These are phyloP conservation scores for Laterallus jamaicensis DNA, from an alignment of 2,113 vertebrate genomes.

Conservation along the genomic window DNA sequence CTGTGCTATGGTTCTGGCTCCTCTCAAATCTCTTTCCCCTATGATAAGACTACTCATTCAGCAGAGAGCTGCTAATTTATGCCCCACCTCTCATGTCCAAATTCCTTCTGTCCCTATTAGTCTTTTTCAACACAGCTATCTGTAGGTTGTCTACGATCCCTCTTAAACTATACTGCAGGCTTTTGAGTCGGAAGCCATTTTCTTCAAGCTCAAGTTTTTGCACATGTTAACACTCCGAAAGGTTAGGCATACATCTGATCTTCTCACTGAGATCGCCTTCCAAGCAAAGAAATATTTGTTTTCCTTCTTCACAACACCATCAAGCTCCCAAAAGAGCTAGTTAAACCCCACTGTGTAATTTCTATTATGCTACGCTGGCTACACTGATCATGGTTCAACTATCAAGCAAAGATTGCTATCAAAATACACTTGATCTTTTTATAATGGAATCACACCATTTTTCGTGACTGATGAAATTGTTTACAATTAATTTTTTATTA, in stretches of 20 bases:
- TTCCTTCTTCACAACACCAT: neutral
- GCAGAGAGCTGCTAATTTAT: neutral
- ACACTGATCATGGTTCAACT: neutral
- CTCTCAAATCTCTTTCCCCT: neutral
- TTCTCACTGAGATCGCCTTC: neutral
- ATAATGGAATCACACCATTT: neutral
- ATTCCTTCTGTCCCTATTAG: neutral
- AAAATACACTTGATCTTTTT: neutral
- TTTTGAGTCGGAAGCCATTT: neutral
- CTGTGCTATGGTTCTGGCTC: neutral
- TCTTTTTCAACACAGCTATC: neutral
- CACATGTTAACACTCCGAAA: neutral
- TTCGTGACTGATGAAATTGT: neutral
- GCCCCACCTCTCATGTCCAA: rapidly evolving
- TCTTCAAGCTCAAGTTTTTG: neutral
- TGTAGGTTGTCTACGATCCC: neutral
- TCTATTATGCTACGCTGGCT: neutral
- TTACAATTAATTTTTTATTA: neutral
- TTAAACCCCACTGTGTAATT: neutral
- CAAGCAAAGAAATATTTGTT: neutral
- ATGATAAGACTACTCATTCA: neutral
- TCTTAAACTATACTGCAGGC: neutral
- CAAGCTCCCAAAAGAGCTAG: neutral
- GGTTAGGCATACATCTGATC: neutral
- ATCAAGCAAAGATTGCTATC: neutral